Evolutionary conservation across 2,113 vertebrate genomes (phyloP), one percentile per base, ranked within the genome.

Genomic region (Cyanoliseus patagonus): DNA sequence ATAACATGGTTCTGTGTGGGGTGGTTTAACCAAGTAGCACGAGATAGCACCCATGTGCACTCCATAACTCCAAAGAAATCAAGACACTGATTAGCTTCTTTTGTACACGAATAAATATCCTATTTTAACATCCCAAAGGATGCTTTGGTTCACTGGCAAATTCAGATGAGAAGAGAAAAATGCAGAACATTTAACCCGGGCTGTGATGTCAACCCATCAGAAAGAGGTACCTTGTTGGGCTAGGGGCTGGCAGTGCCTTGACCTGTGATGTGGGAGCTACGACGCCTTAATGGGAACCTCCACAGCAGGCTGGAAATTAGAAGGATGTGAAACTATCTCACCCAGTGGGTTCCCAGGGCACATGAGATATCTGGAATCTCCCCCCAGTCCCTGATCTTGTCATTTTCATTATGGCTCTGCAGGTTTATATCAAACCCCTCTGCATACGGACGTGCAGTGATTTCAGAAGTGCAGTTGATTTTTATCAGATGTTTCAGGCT

Each of bases 301-400:
- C 39, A 62, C 47, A 94, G 57, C 30, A 46, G 11, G 24, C 19
- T n/a, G 61, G 67, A 35, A 25, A 2, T 5, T 7, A 9, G 46
- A 28, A 8, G 37, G 22, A 62, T 7, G 44, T 17, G 47, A 39
- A 39, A 11, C 24, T 33, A 5, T 9, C 63, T 11, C 7, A 20
- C 18, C 7, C 68, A 41, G 37, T 0, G 0, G 0, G 0, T 25
- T 59, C 47, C 2, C 0, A 0, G 42, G 41, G 62, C 70, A 42
- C 52, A 35, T 35, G 57, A 72, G 47, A 46, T 1, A 42, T 39
- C 66, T 67, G 30, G 35, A 6, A 30, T 28, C 80, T 35, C 33
- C 35, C 28, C 44, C 17, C 49, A 55, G 3, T 30, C 47, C 46
- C 53, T 0, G 0, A 10, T 9, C 33, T 7, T 76, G 27, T 17